These are phyloP conservation scores for Xenopus tropicalis DNA, from an alignment of 2,113 vertebrate species.

Conservation along the genomic window UCB_Xtro_10.0 CM004448.2:40425501-40426000, in stretches of 20 bases:
- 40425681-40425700: no score
- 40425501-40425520: no score
- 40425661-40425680: no score
- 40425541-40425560: no score
- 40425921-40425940: not conserved
- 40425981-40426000: not conserved
- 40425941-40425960: not conserved
- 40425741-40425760: not conserved
- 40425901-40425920: not conserved
- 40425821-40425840: not conserved
- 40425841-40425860: not conserved
- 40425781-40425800: not conserved
- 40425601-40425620: no score
- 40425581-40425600: no score
- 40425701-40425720: no score
- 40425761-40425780: not conserved
- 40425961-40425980: slow-evolving; percentile 12
- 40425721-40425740: slow-evolving; percentile 8
- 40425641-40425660: no score
- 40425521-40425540: no score
- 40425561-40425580: no score
- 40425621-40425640: no score
- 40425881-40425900: slow-evolving; percentile 32
- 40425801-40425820: not conserved
- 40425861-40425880: slow-evolving; percentile 1